phyloP scores from a whole-genome alignment of 2,797 vertebrate species.

The Dendrocincla fuliginosa region DNA sequence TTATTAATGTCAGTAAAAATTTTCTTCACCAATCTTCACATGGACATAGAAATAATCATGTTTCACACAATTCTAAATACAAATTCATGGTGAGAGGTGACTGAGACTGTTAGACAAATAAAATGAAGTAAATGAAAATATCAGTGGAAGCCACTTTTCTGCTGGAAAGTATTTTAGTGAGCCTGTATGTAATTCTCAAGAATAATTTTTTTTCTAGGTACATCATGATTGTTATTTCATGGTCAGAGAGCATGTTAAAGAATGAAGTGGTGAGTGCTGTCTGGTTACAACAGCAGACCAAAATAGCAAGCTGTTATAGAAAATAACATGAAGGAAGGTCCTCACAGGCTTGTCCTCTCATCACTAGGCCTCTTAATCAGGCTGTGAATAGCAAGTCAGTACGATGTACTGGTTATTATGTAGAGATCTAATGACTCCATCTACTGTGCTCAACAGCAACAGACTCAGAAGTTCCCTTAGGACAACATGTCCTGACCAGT shows the following conservation, averaged over 20 bases:
- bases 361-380: conserved; percentile 11
- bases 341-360: background rate
- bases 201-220: background rate
- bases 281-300: background rate
- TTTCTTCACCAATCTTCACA: background rate
- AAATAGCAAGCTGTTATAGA: background rate
- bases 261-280: background rate
- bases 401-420: background rate
- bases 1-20: background rate
- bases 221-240: background rate
- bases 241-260: background rate
- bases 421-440: background rate
- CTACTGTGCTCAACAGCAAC: background rate
- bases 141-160: background rate
- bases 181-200: background rate
- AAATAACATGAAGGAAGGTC: background rate
- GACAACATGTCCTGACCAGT: background rate
- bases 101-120: background rate
- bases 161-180: background rate
- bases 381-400: conserved; percentile 19
- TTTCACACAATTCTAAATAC: background rate
- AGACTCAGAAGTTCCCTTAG: background rate
- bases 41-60: background rate
- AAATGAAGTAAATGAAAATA: background rate
- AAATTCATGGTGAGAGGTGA: background rate